These are phyloP conservation scores for Microctenopoma steveboyesi DNA, from an alignment of 2,797 vertebrate species.

Conservation along the genomic window DNA sequence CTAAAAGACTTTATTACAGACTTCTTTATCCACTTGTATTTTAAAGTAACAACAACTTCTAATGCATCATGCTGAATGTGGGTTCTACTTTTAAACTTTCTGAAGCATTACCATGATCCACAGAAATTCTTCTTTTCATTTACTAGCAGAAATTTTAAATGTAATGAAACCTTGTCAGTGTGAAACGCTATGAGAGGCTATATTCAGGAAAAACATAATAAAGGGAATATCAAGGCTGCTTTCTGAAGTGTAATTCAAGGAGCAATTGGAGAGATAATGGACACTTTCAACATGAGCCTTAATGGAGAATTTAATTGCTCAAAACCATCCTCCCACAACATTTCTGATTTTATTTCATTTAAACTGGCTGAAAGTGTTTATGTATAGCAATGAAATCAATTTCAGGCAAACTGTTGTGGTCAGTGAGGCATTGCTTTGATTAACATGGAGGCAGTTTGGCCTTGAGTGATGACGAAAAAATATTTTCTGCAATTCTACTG, in stretches of 20 bases:
- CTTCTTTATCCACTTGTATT: neutral
- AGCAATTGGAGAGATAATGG: slow-evolving; percentile 36
- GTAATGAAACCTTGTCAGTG: slow-evolving; percentile 5
- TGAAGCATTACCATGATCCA: slow-evolving; percentile 3
- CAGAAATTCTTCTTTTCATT: slow-evolving; percentile 4
- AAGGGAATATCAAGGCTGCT: slow-evolving; percentile 32
- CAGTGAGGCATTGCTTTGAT: slow-evolving; percentile 38
- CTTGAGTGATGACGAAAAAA: slow-evolving; percentile 9
- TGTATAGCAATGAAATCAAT: slow-evolving; percentile 41
- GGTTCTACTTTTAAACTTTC: slow-evolving; percentile 19
- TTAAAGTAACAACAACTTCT: neutral
- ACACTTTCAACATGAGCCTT: slow-evolving; percentile 37
- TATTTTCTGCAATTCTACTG: neutral
- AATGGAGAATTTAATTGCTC: slow-evolving; percentile 46
- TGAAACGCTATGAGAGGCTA: neutral
- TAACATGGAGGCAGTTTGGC: slow-evolving; percentile 19
- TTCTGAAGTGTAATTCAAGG: slow-evolving; percentile 28
- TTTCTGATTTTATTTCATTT: slow-evolving; percentile 35
- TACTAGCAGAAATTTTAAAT: slow-evolving; percentile 3
- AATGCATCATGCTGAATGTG: neutral
- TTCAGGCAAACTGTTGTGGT: slow-evolving; percentile 30
- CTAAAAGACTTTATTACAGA: neutral
- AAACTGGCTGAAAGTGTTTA: slow-evolving; percentile 29
- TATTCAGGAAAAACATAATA: slow-evolving; percentile 23
- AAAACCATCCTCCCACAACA: slow-evolving; percentile 28